Evolutionary conservation across 2,888 invertebrate species (phyloP), one percentile per base, ranked within the genome.

Genomic region (Andrena camellia): DNA sequence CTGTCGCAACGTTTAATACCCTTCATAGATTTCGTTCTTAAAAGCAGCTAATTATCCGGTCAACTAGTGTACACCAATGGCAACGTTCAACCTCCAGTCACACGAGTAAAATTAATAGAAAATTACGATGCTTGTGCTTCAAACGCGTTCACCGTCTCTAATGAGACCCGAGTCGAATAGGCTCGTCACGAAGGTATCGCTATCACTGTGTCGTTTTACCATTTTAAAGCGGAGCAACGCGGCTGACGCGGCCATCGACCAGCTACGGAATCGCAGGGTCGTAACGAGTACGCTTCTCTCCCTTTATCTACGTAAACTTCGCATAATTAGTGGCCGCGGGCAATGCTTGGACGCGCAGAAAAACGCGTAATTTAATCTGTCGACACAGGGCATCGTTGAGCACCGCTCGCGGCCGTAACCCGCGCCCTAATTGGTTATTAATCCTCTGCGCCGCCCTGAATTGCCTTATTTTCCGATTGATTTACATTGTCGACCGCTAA

Each of bases 351-450:
- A 33, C 66, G 33, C 20, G 48, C 8, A 17, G 64, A 86, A 85
- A 82, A 82, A 78, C 42, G 54, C 29, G 70, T 77, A 77, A 85
- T 85, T 85, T 85, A 85, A 82, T 68, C 60, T 69, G 54, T 75
- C 76, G 48, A 64, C 29, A 48, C 4, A 17, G 26, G 29, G 71
- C 70, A 78, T 70, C 59, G 60, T 57, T 8, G 68, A 50, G 29
- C 35, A 57, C 23, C 50, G 31, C 67, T 50, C 52, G 33, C 20
- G 35, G 66, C 50, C 48, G 31, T 63, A 63, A 69, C 48, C 64
- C 20, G 31, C 54, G 60, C 31, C 23, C 73, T 84, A 83, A 83
- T 85, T 85, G 83, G 71, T 85, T 81, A 85, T 81, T 83, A 85
- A 80, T 78, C 70, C 75, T 64, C 23, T 13, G 17, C 60, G 59